Base-by-base conservation (phyloP, 1,140 invertebrate species). In the Pseudomyrmex concolor region DNA sequence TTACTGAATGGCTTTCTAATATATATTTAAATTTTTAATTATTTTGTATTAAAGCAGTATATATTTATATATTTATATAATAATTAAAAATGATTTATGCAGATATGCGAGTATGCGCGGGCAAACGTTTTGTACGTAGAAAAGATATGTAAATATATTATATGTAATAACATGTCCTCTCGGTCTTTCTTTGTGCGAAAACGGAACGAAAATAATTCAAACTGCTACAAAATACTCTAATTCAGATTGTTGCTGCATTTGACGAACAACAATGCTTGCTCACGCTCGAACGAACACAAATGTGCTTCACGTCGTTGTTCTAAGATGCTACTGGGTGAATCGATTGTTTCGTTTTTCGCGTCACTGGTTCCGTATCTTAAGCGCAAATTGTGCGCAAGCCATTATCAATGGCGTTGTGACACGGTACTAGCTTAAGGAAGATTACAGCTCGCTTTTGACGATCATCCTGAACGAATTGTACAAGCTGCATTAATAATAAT, bases 261-360 rank as follows among this genome's bases (percentile, higher is more conserved):
- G 59, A 59, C 54, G 66, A 48, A 66, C 76, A 80, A 71, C 76
- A 80, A 80, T 71, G 66, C 76, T 80, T 51, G 76, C 54, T 70
- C 54, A 80, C 57, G 76, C 54, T 71, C 66, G 66, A 71, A 12
- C 66, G 76, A 80, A 12, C 76, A 48, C 66, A 80, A 80, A 80
- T 80, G 59, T 59, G 76, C 54, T 50, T 43, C 51, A 15, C 76
- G 66, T 71, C 66, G 22, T 43, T 59, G 54, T 66, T 80, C 54
- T 80, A 80, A 80, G 66, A 80, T 43, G 76, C 64, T 70, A 78
- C 19, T 19, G 66, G 76, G 43, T 80, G 76, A 80, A 70, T 70
- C 76, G 76, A 80, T 70, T 70, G 66, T 80, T 80, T 71, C 66
- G 66, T 80, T 71, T 80, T 66, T 60, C 76, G 66, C 76, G 43